phyloP scores from a whole-genome alignment of 2,797 vertebrate genomes.

The Choloepus didactylus region DNA sequence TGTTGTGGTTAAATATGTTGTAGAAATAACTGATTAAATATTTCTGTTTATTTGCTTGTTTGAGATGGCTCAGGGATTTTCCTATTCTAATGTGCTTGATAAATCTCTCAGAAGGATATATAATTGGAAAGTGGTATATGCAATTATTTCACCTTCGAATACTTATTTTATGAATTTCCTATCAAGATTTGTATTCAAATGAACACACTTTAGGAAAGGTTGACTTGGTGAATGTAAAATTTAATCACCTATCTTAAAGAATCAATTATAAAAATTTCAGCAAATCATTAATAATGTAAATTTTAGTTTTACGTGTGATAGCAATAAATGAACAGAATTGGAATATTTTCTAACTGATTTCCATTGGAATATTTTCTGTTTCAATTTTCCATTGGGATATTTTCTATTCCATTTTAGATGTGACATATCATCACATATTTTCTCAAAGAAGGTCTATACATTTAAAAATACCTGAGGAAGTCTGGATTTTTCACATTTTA shows the following conservation, averaged over 20 bases:
- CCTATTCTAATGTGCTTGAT: neutral
- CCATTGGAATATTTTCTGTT: neutral
- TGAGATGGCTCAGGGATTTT: neutral
- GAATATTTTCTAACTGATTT: neutral
- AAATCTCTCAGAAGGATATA: slow-evolving; percentile 26
- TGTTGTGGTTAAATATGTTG: neutral
- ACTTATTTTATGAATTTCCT: slow-evolving; percentile 29
- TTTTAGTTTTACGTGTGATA: neutral
- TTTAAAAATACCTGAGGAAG: neutral
- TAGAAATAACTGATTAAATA: slow-evolving; percentile 33
- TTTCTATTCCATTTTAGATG: neutral
- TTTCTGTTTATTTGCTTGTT: slow-evolving; percentile 33
- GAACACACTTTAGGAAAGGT: neutral
- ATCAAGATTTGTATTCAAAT: slow-evolving; percentile 10
- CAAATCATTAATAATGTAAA: neutral
- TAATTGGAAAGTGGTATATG: neutral
- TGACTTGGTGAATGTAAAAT: neutral
- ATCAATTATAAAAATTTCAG: neutral
- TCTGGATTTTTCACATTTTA: slow-evolving; percentile 37
- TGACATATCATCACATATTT: neutral
- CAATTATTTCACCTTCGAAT: neutral
- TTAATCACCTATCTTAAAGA: neutral
- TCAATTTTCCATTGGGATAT: neutral
- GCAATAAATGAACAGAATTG: slow-evolving; percentile 27
- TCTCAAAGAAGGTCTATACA: neutral